Base-by-base conservation (phyloP, 2,113 vertebrate species). In the Tonatia bakeri region DNA sequence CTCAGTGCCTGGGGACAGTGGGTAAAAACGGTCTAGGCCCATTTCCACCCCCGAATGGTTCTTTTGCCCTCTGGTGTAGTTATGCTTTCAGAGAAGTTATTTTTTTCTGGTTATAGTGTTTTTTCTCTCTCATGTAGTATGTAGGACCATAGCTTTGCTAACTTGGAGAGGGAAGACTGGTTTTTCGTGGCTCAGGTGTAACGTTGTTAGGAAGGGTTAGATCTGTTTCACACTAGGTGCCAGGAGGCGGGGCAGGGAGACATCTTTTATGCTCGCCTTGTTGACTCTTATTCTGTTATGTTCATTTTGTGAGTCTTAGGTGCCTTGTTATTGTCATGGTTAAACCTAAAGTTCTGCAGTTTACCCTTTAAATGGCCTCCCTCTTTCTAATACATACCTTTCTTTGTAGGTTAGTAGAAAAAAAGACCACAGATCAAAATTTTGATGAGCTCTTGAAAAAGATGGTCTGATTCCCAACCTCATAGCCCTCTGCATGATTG, bases 371-470 rank as follows among this genome's bases (percentile, higher is more conserved):
- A 72, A 22, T 11, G 56, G 61, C 20, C 10, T 40, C 7, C 33
- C 40, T 83, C n/a, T 91, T 89, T 76, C n/a, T 72, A 64, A 36
- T 91, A 81, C 47, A 81, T 1, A 24, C 72, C 67, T 9, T 75
- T 64, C 24, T 47, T 91, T 54, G 17, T 59, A 92, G 50, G 38
- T 80, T 28, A 20, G 79, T 92, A 72, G 79, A 79, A 56, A 92
- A 92, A 65, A 19, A 56, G 76, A 64, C 15, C 50, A 70, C 31
- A 82, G 28, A 4, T 59, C 16, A 76, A 56, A 45, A 64, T 77
- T 92, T 65, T 95, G 47, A 22, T 13, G 28, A 81, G 31, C n/a
- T 80, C 89, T 86, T 79, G 64, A 84, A 81, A 81, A 54, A 52
- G 56, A 52, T 65, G 67, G 22, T 50, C 16, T 15, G n/a, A 3